Base-by-base conservation (phyloP, 2,113 vertebrate genomes). In the Tricholaema leucomelas region DNA sequence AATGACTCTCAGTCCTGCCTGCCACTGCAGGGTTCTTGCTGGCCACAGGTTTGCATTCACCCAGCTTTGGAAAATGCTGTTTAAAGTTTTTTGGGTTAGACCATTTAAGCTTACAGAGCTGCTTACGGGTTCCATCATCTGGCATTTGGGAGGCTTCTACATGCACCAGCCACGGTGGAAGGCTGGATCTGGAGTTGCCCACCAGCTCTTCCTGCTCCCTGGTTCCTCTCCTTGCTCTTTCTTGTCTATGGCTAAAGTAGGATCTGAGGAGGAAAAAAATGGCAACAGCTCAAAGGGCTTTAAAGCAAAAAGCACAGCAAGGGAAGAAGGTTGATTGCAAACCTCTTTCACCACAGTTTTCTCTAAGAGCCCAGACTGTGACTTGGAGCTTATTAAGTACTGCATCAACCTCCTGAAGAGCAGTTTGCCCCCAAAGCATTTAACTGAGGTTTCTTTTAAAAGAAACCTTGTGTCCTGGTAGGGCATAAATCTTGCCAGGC, bases 141-240 rank as follows among this genome's bases (percentile, higher is more conserved):
- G 35, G 42, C 19, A 16, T 25, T 10, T 30, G 16, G 64, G 64
- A 77, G 56, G 46, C 46, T 70, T 55, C n/a, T 17, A n/a, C 38
- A 46, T 2, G 1, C 5, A 4, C 56, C 2, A 1, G 27, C 31
- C 40, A 16, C 0, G 0, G 58, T 3, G 3, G 15, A 30, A 36
- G 59, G 58, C 35, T 76, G 46, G 54, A 63, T 18, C 14, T 23
- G 25, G 21, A 16, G 19, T 10, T 6, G 14, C 21, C 15, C 18
- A 28, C 67, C 4, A 5, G 23, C 46, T 25, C 50, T 18, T 31
- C 33, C 48, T 0, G 8, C 69, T 84, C 19, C 55, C 9, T 2
- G 2, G 36, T 2, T 64, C 36, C 36, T 38, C 36, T 54, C 27
- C 48, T 55, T 9, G 0, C 12, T 64, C 38, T 10, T 72, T 20